These are phyloP conservation scores for Lepas anatifera DNA, from an alignment of 2,888 invertebrate genomes.

Conservation along the genomic window DNA sequence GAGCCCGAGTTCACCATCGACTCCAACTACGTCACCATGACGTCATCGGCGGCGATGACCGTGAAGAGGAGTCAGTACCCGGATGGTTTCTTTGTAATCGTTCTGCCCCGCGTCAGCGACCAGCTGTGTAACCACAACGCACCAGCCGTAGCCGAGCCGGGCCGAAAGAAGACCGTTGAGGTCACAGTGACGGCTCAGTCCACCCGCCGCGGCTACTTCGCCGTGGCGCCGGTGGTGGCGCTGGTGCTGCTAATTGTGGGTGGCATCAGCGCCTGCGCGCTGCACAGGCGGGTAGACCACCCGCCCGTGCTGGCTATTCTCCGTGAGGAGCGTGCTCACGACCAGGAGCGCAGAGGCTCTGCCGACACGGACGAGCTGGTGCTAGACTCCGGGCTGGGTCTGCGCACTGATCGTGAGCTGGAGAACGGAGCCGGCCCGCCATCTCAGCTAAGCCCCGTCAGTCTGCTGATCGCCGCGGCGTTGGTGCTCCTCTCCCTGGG, in stretches of 20 bases:
- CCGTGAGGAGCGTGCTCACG: too few relatives aligned
- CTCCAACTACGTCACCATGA: not conserved
- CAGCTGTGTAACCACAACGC: slow-evolving; percentile 19
- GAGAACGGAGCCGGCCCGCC: slow-evolving; percentile 56
- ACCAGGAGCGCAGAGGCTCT: slow-evolving; percentile 67
- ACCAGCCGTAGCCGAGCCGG: not conserved
- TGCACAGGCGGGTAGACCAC: slow-evolving; percentile 52
- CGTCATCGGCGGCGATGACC: not conserved
- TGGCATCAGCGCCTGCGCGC: slow-evolving; percentile 53
- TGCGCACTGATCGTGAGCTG: slow-evolving; percentile 73
- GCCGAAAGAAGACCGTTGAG: slow-evolving; percentile 67
- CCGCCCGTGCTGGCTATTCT: slow-evolving; percentile 48
- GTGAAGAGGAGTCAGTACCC: not conserved
- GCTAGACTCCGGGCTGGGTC: slow-evolving; percentile 90
- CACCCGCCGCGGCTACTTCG: slow-evolving; percentile 65
- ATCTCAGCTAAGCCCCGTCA: slow-evolving; percentile 51
- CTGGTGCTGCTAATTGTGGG: slow-evolving; percentile 89
- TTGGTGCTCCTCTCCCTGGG: slow-evolving; percentile 65
- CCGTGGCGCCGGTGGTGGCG: slow-evolving; percentile 75
- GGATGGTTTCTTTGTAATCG: slow-evolving; percentile 13
- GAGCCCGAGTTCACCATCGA: not conserved
- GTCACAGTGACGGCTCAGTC: slow-evolving; percentile 66
- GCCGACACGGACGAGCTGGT: slow-evolving; percentile 76
- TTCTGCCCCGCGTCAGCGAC: slow-evolving; percentile 19
- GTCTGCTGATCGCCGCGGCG: slow-evolving; percentile 65